Conservation (phyloP, 2,888 invertebrate species). For the Cantharis rufa region DNA sequence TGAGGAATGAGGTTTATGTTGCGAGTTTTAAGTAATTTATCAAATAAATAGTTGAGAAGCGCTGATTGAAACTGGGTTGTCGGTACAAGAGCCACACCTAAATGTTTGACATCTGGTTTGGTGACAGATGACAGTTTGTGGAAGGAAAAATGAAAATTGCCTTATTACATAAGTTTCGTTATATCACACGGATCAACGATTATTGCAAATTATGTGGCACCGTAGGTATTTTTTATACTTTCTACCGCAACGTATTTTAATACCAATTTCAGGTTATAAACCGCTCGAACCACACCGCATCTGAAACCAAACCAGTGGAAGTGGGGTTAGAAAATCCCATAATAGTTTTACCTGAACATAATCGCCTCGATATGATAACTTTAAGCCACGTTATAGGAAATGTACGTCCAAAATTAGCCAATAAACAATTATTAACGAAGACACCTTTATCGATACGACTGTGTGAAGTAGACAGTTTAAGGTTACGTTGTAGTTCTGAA, state of each 20-base stretch:
- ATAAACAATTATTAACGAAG: neutral
- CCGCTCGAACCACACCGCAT: neutral
- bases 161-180: neutral
- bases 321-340: neutral
- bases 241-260: neutral
- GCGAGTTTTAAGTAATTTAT: no score
- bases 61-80: neutral
- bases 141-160: neutral
- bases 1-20: neutral
- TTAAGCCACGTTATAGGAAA: neutral
- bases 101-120: neutral
- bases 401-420: neutral
- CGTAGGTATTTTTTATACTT: neutral
- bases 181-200: neutral
- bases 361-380: neutral
- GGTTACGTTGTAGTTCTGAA: neutral
- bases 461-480: neutral
- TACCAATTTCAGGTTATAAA: neutral
- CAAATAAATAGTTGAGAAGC: no score
- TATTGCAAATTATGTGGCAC: neutral
- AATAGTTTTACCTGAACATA: neutral
- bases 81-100: neutral
- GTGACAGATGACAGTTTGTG: neutral
- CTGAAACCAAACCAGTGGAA: neutral
- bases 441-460: neutral